These are phyloP conservation scores for Excalfactoria chinensis DNA, from an alignment of 2,113 vertebrate genomes.

Conservation along the genomic window DNA sequence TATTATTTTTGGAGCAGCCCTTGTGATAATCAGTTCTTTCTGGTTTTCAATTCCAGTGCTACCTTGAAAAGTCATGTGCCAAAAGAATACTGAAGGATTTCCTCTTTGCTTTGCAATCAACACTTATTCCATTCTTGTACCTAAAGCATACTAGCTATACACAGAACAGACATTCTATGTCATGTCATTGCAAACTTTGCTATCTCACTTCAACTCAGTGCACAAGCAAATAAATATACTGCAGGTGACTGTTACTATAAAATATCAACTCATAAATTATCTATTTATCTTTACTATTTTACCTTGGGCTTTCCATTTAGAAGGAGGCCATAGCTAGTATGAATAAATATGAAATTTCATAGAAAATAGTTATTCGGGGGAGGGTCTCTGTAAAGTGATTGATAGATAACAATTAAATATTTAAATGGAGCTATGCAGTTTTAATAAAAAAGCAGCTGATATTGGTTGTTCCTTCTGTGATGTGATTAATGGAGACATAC, in stretches of 20 bases:
- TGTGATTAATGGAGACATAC: background rate
- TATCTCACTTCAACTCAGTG: background rate
- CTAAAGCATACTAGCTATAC: background rate
- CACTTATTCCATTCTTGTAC: background rate
- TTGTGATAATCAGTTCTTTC: background rate
- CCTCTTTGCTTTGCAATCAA: background rate
- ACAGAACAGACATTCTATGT: background rate
- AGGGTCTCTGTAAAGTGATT: background rate
- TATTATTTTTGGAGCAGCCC: no score
- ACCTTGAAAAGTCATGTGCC: background rate
- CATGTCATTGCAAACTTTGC: background rate
- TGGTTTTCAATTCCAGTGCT: background rate
- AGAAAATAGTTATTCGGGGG: constrained; percentile 13
- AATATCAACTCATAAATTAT: background rate
- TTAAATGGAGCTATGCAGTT: background rate
- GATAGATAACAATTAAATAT: background rate
- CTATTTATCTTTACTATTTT: background rate
- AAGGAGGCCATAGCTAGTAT: background rate
- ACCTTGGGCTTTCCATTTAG: background rate
- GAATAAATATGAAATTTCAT: constrained; percentile 9
- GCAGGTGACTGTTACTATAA: background rate
- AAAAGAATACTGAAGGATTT: background rate
- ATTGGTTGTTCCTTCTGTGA: background rate
- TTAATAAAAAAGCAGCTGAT: background rate
- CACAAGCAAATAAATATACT: background rate